These are phyloP conservation scores for Spinus olivaceus DNA, from an alignment of 2,797 vertebrate genomes.

Conservation along the genomic window DNA sequence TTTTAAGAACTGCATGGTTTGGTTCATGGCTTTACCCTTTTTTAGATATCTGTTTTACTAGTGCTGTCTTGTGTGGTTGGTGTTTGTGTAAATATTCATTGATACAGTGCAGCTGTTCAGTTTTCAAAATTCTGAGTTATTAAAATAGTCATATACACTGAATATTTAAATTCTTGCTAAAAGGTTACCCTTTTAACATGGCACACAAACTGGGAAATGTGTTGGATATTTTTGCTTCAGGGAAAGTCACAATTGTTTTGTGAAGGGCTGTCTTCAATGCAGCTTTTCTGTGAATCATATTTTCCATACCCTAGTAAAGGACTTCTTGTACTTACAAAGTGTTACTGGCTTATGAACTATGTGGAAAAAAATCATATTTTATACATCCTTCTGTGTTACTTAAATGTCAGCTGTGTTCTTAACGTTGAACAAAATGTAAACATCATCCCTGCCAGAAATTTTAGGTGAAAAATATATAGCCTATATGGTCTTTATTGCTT, in stretches of 20 bases:
- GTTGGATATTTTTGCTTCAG: not conserved
- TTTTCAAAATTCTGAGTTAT: not conserved
- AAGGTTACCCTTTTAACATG: not conserved
- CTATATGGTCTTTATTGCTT: not conserved
- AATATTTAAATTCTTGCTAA: not conserved
- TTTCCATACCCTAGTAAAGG: slow-evolving; percentile 19
- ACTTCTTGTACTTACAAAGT: slow-evolving; percentile 16
- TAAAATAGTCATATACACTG: not conserved
- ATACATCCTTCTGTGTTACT: slow-evolving; percentile 35
- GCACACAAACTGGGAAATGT: not conserved
- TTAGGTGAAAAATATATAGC: not conserved
- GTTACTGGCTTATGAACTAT: slow-evolving; percentile 23
- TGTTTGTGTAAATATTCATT: not conserved
- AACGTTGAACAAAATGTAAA: slow-evolving; percentile 31
- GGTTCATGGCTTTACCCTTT: not conserved
- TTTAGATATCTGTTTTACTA: not conserved
- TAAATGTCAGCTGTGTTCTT: slow-evolving; percentile 43
- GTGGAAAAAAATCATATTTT: slow-evolving; percentile 27
- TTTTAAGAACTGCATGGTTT: not conserved
- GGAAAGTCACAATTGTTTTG: slow-evolving; percentile 29
- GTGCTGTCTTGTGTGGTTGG: not conserved
- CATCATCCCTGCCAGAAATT: not conserved
- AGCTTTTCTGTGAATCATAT: slow-evolving; percentile 35
- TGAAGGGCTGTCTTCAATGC: not conserved
- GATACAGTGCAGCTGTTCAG: not conserved